A percentile compares a stretch with the other conserved stretches of the same genome.
These are phyloP conservation scores for Bubo blakistoni DNA, from an alignment of 2,113 vertebrate species.

Conservation along the genomic window DNA sequence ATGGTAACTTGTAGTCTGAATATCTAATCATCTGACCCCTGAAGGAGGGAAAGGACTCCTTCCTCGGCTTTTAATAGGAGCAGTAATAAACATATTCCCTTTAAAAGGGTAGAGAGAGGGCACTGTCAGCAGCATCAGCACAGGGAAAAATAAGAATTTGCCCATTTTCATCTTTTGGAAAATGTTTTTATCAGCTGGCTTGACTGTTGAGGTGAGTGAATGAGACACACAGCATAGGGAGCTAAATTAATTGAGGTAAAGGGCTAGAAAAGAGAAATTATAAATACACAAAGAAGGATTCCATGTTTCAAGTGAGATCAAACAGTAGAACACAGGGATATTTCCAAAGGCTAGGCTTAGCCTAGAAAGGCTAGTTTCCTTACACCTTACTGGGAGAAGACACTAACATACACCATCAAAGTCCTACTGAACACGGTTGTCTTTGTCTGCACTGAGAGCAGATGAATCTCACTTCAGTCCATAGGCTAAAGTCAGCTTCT, in stretches of 20 bases:
- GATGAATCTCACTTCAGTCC: background rate
- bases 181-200: background rate
- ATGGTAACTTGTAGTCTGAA: background rate
- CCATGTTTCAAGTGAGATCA: background rate
- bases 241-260: background rate
- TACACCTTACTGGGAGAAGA: background rate
- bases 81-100: background rate
- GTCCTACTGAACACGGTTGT: background rate
- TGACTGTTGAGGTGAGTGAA: background rate
- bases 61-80: background rate
- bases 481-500: background rate
- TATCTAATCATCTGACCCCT: background rate
- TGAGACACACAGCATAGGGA: background rate
- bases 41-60: background rate
- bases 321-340: background rate
- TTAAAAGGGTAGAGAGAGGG: background rate
- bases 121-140: background rate
- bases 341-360: background rate
- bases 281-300: background rate
- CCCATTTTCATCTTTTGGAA: background rate
- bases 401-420: background rate
- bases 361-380: background rate
- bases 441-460: background rate
- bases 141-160: background rate
- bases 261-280: background rate